Evolutionary conservation across 1,140 invertebrate genomes (phyloP).

Genomic region (Neuroterus valhalla): DNA sequence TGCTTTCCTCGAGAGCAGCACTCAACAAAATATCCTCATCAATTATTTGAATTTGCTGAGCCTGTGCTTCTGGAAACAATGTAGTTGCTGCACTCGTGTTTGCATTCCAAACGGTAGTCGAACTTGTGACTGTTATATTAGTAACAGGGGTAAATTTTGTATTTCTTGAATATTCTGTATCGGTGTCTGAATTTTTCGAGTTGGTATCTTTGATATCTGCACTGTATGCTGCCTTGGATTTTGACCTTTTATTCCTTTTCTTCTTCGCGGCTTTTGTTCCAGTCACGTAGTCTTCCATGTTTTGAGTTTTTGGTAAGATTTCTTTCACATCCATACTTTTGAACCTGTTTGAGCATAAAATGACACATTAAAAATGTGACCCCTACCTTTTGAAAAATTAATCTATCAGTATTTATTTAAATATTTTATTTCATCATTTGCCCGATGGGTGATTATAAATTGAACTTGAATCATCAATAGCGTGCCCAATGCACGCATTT

Average conservation of each 20-base stretch:
- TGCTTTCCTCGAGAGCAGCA: conserved; percentile 41
- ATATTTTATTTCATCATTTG: too few relatives aligned
- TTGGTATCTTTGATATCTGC: neutral
- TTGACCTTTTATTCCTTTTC: neutral
- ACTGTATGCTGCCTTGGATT: neutral
- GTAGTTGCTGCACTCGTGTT: conserved; percentile 35
- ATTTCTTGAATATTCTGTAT: neutral
- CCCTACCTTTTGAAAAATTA: too few relatives aligned
- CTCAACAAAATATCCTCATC: conserved; percentile 9
- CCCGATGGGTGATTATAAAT: too few relatives aligned
- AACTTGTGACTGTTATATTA: neutral
- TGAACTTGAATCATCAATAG: too few relatives aligned
- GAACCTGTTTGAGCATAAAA: too few relatives aligned
- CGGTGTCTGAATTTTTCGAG: neutral
- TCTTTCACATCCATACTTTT: neutral
- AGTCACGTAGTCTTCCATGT: neutral
- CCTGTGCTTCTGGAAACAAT: conserved; percentile 40
- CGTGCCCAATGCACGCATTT: too few relatives aligned
- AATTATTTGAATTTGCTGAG: conserved; percentile 30
- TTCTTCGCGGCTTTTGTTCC: neutral
- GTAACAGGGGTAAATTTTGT: neutral
- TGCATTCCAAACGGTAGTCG: conserved; percentile 41
- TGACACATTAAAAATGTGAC: too few relatives aligned
- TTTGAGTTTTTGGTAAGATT: neutral
- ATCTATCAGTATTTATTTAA: too few relatives aligned